Conservation (phyloP, 2,888 invertebrate genomes). For the Pharmacophagus antenor region DNA sequence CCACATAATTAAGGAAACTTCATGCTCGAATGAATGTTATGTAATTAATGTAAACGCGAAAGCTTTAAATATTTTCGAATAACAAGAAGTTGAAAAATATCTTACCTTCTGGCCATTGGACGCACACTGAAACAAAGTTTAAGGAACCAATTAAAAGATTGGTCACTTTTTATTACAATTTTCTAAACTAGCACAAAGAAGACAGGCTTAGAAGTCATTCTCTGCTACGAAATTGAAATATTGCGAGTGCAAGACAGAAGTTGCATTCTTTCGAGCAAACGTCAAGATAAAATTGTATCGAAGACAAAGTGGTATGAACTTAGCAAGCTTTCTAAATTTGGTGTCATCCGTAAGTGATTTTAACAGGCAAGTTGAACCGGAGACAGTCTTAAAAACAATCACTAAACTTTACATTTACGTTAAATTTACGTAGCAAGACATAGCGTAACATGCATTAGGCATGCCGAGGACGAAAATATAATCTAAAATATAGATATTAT, state of each 20-base stretch:
- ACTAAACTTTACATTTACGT: conserved; percentile 1
- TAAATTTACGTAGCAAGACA: conserved; percentile 10
- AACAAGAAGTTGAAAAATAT: conserved; percentile 46
- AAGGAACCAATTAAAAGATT: conserved; percentile 33
- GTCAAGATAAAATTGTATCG: conserved; percentile 48
- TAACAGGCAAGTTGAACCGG: conserved; percentile 58
- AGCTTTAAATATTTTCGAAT: conserved; percentile 56
- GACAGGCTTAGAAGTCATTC: conserved; percentile 68
- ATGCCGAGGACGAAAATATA: conserved; percentile 14
- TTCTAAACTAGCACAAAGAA: conserved; percentile 55
- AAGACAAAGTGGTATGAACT: conserved; percentile 49
- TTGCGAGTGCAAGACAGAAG: conserved; percentile 64
- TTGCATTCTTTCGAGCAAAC: conserved; percentile 68
- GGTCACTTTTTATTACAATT: conserved; percentile 3
- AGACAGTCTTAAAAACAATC: conserved; percentile 51
- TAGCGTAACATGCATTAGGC: conserved; percentile 25
- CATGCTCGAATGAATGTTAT: conserved; percentile 77
- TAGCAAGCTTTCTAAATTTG: conserved; percentile 65
- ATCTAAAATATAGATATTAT: neutral
- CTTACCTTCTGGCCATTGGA: conserved; percentile 95
- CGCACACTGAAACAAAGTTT: conserved; percentile 89
- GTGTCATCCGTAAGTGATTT: conserved; percentile 51
- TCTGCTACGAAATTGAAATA: conserved; percentile 66
- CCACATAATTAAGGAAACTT: conserved; percentile 67
- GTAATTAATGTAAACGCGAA: conserved; percentile 66